Percentiles rank a stretch among this genome's conserved stretches.
Conservation (phyloP, 2,797 vertebrate genomes). For the Acanthiza pusilla region DNA sequence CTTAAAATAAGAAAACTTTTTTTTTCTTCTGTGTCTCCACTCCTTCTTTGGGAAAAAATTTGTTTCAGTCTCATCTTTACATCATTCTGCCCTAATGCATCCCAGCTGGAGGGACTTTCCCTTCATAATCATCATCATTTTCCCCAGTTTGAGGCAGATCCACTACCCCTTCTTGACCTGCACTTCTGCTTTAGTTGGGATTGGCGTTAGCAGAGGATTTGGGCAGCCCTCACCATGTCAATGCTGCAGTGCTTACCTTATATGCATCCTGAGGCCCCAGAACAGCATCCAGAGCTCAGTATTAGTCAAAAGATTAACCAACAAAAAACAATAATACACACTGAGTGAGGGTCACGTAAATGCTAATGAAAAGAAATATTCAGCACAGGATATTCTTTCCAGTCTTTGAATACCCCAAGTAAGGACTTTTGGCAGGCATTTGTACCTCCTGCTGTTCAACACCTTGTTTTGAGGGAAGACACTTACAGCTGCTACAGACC, state of each 20-base stretch:
- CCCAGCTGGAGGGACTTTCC: constrained; percentile 44
- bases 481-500: not conserved
- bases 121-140: not conserved
- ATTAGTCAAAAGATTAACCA: not conserved
- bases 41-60: constrained; percentile 63
- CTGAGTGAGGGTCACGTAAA: not conserved
- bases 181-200: not conserved
- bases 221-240: rapidly evolving
- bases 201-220: not conserved
- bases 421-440: not conserved
- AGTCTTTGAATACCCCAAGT: not conserved
- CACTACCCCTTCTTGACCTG: not conserved
- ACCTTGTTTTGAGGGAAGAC: not conserved
- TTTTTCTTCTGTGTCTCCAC: not conserved
- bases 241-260: not conserved
- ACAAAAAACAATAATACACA: not conserved
- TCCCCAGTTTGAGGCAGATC: not conserved
- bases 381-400: not conserved
- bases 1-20: not conserved
- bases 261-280: not conserved
- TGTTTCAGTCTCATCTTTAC: constrained; percentile 30
- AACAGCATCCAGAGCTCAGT: not conserved
- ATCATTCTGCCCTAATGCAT: constrained; percentile 44
- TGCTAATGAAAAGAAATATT: not conserved
- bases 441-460: not conserved